A percentile compares a stretch with the other conserved stretches of the same genome.
phyloP scores from a whole-genome alignment of 2,113 vertebrate genomes.

The Upupa epops region DNA sequence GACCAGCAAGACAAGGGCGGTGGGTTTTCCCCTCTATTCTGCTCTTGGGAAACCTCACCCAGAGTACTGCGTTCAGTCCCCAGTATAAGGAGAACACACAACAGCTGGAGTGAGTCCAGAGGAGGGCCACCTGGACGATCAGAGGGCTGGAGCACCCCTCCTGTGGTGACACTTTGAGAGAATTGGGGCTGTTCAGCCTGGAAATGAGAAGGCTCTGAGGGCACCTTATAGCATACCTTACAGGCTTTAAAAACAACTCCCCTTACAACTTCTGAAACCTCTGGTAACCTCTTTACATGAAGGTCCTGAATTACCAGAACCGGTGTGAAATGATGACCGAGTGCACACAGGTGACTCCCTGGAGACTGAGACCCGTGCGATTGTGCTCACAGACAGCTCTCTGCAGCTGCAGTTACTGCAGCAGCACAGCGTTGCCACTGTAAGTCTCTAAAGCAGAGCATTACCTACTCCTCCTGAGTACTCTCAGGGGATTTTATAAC shows the following conservation, averaged over 20 bases:
- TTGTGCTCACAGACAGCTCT: not conserved
- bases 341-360: not conserved
- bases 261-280: not conserved
- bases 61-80: no score
- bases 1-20: no score
- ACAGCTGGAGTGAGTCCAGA: no score
- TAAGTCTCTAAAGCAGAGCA: not conserved
- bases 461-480: not conserved
- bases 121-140: no score
- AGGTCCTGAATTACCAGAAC: not conserved
- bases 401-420: not conserved
- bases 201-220: no score
- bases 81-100: no score
- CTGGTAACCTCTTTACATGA: not conserved
- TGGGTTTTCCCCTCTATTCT: no score
- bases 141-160: no score
- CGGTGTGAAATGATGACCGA: not conserved
- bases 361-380: not conserved
- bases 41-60: no score
- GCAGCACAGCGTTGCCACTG: not conserved
- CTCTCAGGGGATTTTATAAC: not conserved
- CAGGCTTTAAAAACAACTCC: not conserved
- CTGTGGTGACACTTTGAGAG: no score
- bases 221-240: no score
- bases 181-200: no score